Evolutionary conservation across 2,113 vertebrate genomes (phyloP), one percentile per base, ranked within the genome.

Genomic region (Mobula hypostoma): DNA sequence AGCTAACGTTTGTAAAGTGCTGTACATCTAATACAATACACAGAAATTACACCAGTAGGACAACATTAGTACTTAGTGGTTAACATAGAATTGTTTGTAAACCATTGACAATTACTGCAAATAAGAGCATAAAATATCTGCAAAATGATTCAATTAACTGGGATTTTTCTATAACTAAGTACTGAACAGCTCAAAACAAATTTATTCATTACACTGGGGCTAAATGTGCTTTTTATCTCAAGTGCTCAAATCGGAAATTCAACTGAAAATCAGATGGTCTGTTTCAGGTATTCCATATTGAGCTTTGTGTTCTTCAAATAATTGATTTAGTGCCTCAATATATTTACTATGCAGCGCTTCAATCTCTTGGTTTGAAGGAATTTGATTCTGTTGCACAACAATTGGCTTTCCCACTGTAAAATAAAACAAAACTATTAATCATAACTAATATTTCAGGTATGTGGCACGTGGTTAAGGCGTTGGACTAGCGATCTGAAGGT

Each of bases 241-340:
- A 36, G 21, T 48, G 32, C 40, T 72, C 21, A 74, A 93, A 74
- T 19, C 3, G 12, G 70, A 48, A 93, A 74, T 32, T 76, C 70
- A 93, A 93, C 21, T 76, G 91, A 93, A 93, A 93, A 56, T 4
- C 19, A 95, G 91, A 68, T 82, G 94, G 48, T 94, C 94, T 58
- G 93, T 94, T 94, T 95, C 94, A 29, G 94, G 77, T 92, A 95
- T 95, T 66, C 95, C 94, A 94, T 94, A 95, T 24, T 87, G 74
- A 61, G 74, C 85, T 82, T 95, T 95, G 88, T 95, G 92, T n/a
- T 94, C 11, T 93, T 95, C 94, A 94, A 95, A 95, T 74, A 95
- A 94, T 36, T 94, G 88, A 82, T 56, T 94, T 40, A 95, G 94
- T 70, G 92, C 94, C 7, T 85, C 80, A 36, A 95, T 74, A 78